phyloP scores from a whole-genome alignment of 2,888 invertebrate genomes.

The Drosophila lutescens region DNA sequence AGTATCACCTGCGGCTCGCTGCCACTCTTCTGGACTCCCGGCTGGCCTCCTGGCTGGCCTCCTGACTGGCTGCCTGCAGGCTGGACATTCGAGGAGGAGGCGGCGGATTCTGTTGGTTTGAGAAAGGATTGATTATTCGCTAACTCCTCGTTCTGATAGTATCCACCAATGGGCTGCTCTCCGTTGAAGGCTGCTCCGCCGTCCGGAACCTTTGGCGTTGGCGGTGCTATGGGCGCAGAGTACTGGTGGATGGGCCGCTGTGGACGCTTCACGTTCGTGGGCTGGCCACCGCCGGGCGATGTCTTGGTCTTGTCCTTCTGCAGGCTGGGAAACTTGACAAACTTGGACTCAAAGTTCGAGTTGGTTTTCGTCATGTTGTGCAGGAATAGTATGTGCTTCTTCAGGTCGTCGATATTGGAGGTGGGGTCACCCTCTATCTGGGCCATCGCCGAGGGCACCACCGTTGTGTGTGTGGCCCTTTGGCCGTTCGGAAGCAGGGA shows the following conservation, averaged over 20 bases:
- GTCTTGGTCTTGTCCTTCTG: conserved; percentile 9
- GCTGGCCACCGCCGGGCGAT: neutral
- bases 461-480: neutral
- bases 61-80: too few relatives aligned
- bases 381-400: conserved; percentile 6
- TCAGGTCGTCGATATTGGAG: conserved; percentile 3
- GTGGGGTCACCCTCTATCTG: neutral
- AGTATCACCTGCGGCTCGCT: conserved; percentile 2
- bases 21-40: neutral
- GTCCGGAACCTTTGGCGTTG: neutral
- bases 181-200: neutral
- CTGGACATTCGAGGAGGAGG: neutral
- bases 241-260: conserved; percentile 5
- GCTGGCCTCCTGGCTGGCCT: too few relatives aligned
- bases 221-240: conserved; percentile 3
- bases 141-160: conserved; percentile 7
- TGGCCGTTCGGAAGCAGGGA: neutral
- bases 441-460: conserved; percentile 41
- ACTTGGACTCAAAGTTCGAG: conserved; percentile 4
- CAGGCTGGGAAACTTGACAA: conserved; percentile 2
- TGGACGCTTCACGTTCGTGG: neutral
- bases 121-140: neutral
- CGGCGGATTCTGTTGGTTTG: neutral
- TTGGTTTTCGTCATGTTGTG: conserved; percentile 5
- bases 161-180: neutral